Conservation (phyloP, 1,140 invertebrate genomes). For the Popillia japonica region DNA sequence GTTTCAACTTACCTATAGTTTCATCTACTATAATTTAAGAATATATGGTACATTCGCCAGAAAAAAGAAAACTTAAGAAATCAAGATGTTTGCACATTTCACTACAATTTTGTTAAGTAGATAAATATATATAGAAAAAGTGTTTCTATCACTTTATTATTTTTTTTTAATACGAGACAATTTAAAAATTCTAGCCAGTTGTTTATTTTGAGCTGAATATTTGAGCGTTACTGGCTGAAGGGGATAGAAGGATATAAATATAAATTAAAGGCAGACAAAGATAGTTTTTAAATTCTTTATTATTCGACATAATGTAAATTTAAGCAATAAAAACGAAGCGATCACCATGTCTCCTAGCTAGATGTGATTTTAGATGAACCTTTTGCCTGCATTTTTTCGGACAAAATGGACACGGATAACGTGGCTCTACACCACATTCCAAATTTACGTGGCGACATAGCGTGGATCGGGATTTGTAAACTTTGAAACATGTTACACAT, state of each 20-base stretch:
- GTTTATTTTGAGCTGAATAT: too few species aligned
- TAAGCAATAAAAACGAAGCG: background rate
- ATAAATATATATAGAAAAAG: background rate
- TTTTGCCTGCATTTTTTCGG: conserved; percentile 42
- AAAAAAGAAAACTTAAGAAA: too few species aligned
- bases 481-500: conserved; percentile 60
- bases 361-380: conserved; percentile 37
- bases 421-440: conserved; percentile 67
- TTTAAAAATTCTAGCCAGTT: background rate
- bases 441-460: conserved; percentile 56
- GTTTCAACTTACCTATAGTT: too few species aligned
- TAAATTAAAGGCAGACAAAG: too few species aligned
- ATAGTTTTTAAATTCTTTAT: background rate
- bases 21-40: too few species aligned
- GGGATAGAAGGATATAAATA: too few species aligned
- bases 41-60: too few species aligned
- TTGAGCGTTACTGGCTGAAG: too few species aligned
- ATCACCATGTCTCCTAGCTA: conserved; percentile 23
- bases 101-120: background rate
- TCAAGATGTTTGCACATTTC: too few species aligned
- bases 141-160: too few species aligned
- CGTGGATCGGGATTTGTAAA: conserved; percentile 61
- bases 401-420: conserved; percentile 79
- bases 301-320: background rate
- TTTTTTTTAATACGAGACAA: background rate